Evolutionary conservation across 2,113 vertebrate species (phyloP).

Genomic region (Crocuta crocuta): DNA sequence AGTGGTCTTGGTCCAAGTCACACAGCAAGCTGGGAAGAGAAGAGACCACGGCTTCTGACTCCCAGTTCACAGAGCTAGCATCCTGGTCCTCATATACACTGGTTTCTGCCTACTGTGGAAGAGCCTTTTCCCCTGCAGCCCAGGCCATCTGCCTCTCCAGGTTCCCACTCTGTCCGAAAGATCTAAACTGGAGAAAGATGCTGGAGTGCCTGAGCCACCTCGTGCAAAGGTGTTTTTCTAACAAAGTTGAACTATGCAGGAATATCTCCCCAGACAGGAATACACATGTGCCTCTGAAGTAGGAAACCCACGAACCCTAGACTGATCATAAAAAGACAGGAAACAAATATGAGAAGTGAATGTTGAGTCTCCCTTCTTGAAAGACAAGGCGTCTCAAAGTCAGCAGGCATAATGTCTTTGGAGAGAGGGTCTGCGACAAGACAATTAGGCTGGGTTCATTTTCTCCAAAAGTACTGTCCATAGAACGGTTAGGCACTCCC

Average conservation of each 20-base stretch:
- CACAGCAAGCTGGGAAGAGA: constrained; percentile 21
- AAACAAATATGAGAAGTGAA: not conserved
- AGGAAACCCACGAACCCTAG: constrained; percentile 16
- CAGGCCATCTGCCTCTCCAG: not conserved
- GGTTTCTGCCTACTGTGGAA: not conserved
- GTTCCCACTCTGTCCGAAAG: not conserved
- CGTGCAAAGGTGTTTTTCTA: not conserved
- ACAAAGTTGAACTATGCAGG: not conserved
- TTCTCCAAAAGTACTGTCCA: not conserved
- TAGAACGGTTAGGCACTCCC: not conserved
- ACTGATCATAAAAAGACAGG: constrained; percentile 20
- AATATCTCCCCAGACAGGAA: constrained; percentile 28
- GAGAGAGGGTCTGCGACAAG: constrained; percentile 25
- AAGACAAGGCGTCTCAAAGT: not conserved
- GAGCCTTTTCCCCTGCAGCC: not conserved
- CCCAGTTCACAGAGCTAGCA: constrained; percentile 35
- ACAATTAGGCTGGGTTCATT: not conserved
- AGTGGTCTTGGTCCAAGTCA: constrained; percentile 51
- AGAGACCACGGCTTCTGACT: not conserved
- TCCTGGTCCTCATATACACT: not conserved
- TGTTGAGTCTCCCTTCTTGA: constrained; percentile 28
- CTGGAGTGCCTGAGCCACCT: not conserved
- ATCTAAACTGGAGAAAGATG: not conserved
- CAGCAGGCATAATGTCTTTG: not conserved
- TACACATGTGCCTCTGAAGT: not conserved